Evolutionary conservation across 2,888 invertebrate species (phyloP).

Genomic region (Torymus aiolomorphi): DNA sequence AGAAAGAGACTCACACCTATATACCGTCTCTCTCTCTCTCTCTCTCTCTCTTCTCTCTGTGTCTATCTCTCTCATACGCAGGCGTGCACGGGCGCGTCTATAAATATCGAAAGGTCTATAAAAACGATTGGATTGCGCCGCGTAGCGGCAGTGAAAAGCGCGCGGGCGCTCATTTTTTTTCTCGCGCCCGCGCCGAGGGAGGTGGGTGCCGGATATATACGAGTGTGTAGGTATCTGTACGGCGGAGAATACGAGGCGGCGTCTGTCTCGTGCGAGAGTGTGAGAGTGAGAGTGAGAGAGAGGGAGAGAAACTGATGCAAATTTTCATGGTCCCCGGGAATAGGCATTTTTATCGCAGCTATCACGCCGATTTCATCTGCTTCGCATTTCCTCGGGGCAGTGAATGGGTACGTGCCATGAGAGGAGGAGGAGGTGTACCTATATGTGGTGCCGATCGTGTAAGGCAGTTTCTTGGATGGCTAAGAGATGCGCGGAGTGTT

Average conservation of each 20-base stretch:
- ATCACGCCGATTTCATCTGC: slow-evolving; percentile 51
- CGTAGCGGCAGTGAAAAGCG: slow-evolving; percentile 31
- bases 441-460: too few species aligned
- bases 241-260: too few species aligned
- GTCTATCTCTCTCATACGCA: neutral
- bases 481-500: too few species aligned
- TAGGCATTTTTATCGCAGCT: slow-evolving; percentile 57
- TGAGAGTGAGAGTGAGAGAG: too few species aligned
- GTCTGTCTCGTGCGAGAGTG: too few species aligned
- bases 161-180: slow-evolving; percentile 38
- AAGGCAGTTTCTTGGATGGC: too few species aligned
- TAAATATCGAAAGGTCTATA: slow-evolving; percentile 54
- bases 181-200: neutral
- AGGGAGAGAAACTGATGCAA: slow-evolving; percentile 39
- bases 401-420: too few species aligned
- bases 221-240: too few species aligned
- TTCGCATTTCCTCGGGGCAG: slow-evolving; percentile 19
- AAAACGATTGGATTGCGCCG: slow-evolving; percentile 51
- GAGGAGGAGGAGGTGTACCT: neutral
- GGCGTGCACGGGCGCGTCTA: slow-evolving; percentile 36
- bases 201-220: too few species aligned
- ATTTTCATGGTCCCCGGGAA: slow-evolving; percentile 55
- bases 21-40: too few species aligned
- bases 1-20: too few species aligned
- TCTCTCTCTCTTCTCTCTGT: too few species aligned